Evolutionary conservation across 2,113 vertebrate species (phyloP), one percentile per base, ranked within the genome.

Genomic region (Sprattus sprattus): DNA sequence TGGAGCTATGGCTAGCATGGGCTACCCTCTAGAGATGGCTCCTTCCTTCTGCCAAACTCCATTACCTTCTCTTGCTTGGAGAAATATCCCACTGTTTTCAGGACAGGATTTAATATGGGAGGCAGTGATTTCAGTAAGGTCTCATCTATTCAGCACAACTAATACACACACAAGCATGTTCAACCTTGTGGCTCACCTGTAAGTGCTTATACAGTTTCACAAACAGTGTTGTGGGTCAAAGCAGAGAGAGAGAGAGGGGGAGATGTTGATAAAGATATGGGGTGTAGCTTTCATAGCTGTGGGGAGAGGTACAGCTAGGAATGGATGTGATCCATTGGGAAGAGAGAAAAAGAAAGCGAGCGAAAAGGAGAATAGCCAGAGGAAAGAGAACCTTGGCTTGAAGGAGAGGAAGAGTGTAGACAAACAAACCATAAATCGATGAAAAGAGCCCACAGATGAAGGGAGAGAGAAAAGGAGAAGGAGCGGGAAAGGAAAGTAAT

Each of bases 201-300:
- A 78, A 78, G 71, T 78, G 11, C n/a, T 67, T 9, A 78, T 78
- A 78, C 28, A 6, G 25, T 16, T 28, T 39, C 85, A 46, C 57
- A 46, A 52, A 32, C 32, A 75, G 44, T 78, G 82, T 88, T 86
- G 64, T 90, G 91, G 92, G 92, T 92, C 90, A 92, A 87, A 91
- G 25, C 16, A 78, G 16, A 54, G 89, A 87, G 86, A 84, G 89
- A 91, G 89, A 84, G 47, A 87, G 28, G 85, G 87, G 89, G 90
- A 92, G 91, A 87, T 71, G 82, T 87, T 89, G 87, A 90, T 45
- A 28, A 71, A 84, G 83, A 88, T 85, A 85, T 87, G 84, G 85
- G 64, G 39, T 88, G 85, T 89, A 86, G 87, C 71, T 32, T 78
- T 78, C 84, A 85, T 39, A 78, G 71, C 71, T 78, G 28, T 39